Percentiles rank a stretch among this genome's conserved stretches.
Evolutionary conservation across 2,888 invertebrate species (phyloP).

Genomic region (Drosophila ochracea): DNA sequence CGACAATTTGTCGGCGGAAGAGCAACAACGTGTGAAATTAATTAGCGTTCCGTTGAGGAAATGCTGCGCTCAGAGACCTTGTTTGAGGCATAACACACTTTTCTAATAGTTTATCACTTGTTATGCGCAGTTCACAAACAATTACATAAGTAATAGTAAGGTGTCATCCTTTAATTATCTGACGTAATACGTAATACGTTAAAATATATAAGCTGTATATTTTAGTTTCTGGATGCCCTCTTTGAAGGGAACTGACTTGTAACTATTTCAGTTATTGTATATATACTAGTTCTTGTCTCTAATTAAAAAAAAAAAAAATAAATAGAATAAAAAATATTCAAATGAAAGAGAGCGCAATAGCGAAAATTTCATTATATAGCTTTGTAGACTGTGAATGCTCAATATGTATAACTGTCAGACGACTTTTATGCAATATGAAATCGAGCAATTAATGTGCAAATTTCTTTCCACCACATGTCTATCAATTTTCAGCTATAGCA

Average conservation of each 20-base stretch:
- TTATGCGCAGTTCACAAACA: constrained; percentile 4
- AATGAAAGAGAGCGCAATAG: not conserved
- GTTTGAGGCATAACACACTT: constrained; percentile 15
- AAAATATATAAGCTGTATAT: not conserved
- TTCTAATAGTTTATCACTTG: constrained; percentile 31
- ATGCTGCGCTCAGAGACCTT: constrained; percentile 27
- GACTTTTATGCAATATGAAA: not conserved
- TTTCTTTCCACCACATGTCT: constrained; percentile 1
- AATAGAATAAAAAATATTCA: not conserved
- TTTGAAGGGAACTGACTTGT: no score
- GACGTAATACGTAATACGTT: not conserved
- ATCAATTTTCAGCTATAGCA: constrained; percentile 20
- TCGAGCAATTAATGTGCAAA: constrained; percentile 7
- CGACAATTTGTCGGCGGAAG: constrained; percentile 43
- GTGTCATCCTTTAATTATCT: constrained; percentile 24
- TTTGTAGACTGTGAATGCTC: not conserved
- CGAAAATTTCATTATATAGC: not conserved
- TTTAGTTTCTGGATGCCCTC: not conserved
- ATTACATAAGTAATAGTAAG: not conserved
- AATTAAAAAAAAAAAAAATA: not conserved
- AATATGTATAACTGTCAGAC: not conserved
- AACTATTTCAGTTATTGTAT: no score
- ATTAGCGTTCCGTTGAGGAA: constrained; percentile 50
- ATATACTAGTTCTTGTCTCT: no score
- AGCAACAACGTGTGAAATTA: constrained; percentile 45